Conservation (phyloP, 1,140 invertebrate species). For the Linepithema humile region DNA sequence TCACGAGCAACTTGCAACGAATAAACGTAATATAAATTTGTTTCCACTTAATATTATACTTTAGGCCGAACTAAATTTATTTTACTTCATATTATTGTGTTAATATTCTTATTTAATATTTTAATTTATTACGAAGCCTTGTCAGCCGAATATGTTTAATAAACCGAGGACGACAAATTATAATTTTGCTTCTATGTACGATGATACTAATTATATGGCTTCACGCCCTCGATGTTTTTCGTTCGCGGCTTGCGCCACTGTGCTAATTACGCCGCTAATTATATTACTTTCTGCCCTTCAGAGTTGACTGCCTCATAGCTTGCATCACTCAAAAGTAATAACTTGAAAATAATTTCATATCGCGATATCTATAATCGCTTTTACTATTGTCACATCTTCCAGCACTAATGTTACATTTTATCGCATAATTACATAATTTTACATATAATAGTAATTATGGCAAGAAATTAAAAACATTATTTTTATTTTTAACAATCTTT, state of each 20-base stretch:
- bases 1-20: neutral
- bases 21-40: neutral
- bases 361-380: neutral
- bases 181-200: neutral
- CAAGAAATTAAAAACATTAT: neutral
- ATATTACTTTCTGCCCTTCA: conserved; percentile 63
- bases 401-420: neutral
- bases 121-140: neutral
- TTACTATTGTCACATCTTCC: neutral
- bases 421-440: neutral
- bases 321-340: conserved; percentile 6
- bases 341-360: conserved; percentile 23
- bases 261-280: conserved; percentile 65
- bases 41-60: too few species aligned
- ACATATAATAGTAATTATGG: neutral
- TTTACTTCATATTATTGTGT: neutral
- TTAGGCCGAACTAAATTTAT: too few species aligned
- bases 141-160: neutral
- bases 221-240: neutral
- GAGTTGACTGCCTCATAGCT: conserved; percentile 11
- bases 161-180: neutral
- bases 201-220: conserved; percentile 37
- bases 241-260: conserved; percentile 37
- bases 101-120: neutral
- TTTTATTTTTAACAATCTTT: neutral